phyloP scores from a whole-genome alignment of 2,797 vertebrate species.

The Synanceia verrucosa region DNA sequence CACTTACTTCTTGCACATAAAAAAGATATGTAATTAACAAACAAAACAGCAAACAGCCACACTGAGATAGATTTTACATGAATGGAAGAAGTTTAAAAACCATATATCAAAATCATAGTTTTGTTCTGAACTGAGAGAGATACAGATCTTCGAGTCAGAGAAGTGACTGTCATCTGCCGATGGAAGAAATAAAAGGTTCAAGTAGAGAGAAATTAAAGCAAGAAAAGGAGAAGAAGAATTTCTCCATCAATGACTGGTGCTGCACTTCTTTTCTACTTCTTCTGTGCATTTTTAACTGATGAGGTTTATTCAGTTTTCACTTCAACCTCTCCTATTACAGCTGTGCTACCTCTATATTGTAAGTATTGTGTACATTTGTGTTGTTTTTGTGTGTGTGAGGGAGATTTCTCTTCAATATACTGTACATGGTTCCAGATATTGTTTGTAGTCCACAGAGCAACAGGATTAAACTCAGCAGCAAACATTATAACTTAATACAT shows the following conservation, averaged over 20 bases:
- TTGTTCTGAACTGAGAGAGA: slow-evolving; percentile 12
- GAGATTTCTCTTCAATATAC: slow-evolving; percentile 21
- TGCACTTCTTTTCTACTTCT: slow-evolving; percentile 12
- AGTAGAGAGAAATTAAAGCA: slow-evolving; percentile 59
- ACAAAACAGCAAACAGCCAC: not conserved
- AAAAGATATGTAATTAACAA: not conserved
- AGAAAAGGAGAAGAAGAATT: slow-evolving; percentile 34
- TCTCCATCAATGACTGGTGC: slow-evolving; percentile 26
- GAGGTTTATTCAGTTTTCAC: slow-evolving; percentile 65
- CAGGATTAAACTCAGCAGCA: slow-evolving; percentile 36
- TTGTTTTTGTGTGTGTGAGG: slow-evolving; percentile 13
- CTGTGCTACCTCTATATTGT: slow-evolving; percentile 4
- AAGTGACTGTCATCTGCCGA: slow-evolving; percentile 30
- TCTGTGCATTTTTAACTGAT: slow-evolving; percentile 45
- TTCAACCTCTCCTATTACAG: slow-evolving; percentile 40
- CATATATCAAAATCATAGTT: slow-evolving; percentile 1
- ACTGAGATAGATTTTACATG: not conserved
- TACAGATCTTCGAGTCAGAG: slow-evolving; percentile 12
- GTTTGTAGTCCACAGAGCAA: slow-evolving; percentile 28
- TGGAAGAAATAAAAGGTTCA: slow-evolving; percentile 32
- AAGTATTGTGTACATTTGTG: slow-evolving; percentile 9
- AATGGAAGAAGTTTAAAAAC: not conserved
- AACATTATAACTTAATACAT: slow-evolving; percentile 36
- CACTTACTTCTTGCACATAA: not conserved
- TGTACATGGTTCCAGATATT: slow-evolving; percentile 17